Evolutionary conservation across 1,140 invertebrate genomes (phyloP).

Genomic region (Aphelenchoides fujianensis): DNA sequence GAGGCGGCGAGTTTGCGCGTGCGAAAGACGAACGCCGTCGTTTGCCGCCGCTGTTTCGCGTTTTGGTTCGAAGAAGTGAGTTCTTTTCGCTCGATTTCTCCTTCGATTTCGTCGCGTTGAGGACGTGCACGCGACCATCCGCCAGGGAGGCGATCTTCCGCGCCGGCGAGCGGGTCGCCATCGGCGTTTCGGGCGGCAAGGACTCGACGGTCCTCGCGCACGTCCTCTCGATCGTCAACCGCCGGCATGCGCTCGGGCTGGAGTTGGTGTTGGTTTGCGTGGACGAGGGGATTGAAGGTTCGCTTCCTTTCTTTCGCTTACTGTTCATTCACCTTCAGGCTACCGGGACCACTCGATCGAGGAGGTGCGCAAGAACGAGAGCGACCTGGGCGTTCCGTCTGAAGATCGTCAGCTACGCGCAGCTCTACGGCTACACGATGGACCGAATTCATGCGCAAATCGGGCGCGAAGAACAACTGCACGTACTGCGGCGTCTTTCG

Average conservation of each 20-base stretch:
- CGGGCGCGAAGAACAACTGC: slow-evolving; percentile 94
- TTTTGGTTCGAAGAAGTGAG: slow-evolving; percentile 51
- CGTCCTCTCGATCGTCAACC: slow-evolving; percentile 84
- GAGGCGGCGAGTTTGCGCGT: too few relatives aligned
- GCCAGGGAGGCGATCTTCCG: slow-evolving; percentile 79
- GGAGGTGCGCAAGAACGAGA: slow-evolving; percentile 70
- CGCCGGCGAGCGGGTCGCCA: slow-evolving; percentile 80
- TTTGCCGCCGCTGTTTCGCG: too few relatives aligned
- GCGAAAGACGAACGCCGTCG: too few relatives aligned
- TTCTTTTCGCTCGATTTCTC: slow-evolving; percentile 84
- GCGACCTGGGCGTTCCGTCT: slow-evolving; percentile 88
- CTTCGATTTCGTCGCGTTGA: slow-evolving; percentile 84
- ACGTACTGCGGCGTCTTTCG: slow-evolving; percentile 61
- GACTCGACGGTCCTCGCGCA: slow-evolving; percentile 91
- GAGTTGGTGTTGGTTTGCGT: slow-evolving; percentile 89
- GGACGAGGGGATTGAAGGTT: slow-evolving; percentile 87
- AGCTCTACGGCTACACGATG: slow-evolving; percentile 99
- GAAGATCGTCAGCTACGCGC: slow-evolving; percentile 94
- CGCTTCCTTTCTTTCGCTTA: slow-evolving; percentile 63
- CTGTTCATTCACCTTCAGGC: slow-evolving; percentile 67
- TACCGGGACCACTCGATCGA: slow-evolving; percentile 96
- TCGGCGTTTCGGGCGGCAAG: slow-evolving; percentile 96
- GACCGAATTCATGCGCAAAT: slow-evolving; percentile 92
- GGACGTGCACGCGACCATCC: slow-evolving; percentile 92
- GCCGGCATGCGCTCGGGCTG: slow-evolving; percentile 84